phyloP scores from a whole-genome alignment of 2,888 invertebrate genomes.

The Philhelius pedissequus region DNA sequence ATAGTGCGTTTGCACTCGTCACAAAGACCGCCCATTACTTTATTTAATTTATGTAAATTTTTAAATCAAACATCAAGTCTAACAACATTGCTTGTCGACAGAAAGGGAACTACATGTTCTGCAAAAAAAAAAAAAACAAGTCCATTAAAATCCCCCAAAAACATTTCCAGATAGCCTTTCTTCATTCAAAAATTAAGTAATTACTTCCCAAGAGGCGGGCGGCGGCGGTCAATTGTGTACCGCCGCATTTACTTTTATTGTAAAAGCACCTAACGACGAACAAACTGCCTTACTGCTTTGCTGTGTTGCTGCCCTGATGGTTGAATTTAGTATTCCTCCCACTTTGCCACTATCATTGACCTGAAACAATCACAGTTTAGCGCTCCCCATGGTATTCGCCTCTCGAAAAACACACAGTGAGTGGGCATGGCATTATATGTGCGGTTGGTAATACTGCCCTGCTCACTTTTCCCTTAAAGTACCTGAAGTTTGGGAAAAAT shows the following conservation, averaged over 20 bases:
- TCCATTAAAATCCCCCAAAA: background rate
- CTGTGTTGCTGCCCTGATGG: background rate
- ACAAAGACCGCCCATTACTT: background rate
- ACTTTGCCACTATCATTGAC: conserved; percentile 48
- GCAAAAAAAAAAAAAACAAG: background rate
- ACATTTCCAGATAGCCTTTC: background rate
- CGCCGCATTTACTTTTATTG: background rate
- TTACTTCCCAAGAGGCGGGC: conserved; percentile 50
- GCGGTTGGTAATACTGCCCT: background rate
- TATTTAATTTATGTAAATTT: conserved; percentile 12
- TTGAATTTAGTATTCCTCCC: conserved; percentile 20
- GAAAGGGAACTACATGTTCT: background rate
- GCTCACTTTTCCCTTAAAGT: background rate
- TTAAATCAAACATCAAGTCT: background rate
- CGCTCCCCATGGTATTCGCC: conserved; percentile 19
- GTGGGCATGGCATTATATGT: background rate
- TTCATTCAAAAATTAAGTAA: conserved; percentile 52
- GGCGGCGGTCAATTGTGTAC: conserved; percentile 41
- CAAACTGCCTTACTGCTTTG: background rate
- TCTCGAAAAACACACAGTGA: background rate
- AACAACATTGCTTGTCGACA: background rate
- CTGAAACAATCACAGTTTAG: conserved; percentile 49
- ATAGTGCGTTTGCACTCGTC: too few relatives aligned
- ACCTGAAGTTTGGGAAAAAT: conserved; percentile 27
- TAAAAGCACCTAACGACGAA: background rate